These are phyloP conservation scores for Bombus waltoni DNA, from an alignment of 1,140 invertebrate genomes.

Conservation along the genomic window DNA sequence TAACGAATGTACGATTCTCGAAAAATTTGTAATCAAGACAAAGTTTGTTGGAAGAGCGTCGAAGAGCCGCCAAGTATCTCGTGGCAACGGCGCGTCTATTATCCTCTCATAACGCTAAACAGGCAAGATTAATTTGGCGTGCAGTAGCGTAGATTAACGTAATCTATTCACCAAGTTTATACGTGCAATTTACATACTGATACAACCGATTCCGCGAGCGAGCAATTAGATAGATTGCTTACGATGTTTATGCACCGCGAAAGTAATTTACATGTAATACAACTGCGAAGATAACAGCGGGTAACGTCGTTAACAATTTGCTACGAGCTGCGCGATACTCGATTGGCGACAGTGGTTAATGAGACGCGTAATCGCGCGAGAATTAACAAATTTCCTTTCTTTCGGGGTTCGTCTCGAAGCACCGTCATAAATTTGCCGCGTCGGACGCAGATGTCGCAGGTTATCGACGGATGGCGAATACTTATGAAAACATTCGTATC, in stretches of 20 bases:
- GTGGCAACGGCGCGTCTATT: background rate
- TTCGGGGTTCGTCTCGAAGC: background rate
- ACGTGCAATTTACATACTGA: conserved; percentile 4
- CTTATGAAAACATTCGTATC: no score
- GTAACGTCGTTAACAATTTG: background rate
- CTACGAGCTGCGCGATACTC: background rate
- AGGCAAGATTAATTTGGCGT: background rate
- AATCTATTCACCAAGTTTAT: background rate
- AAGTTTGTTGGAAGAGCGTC: background rate
- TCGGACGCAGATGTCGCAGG: fast-evolving
- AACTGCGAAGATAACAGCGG: background rate
- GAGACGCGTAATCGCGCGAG: background rate
- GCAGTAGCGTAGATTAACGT: background rate
- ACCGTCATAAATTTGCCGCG: no score
- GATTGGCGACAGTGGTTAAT: background rate
- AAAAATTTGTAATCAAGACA: background rate
- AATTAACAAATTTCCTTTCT: background rate
- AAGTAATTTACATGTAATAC: background rate
- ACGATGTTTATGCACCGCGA: background rate
- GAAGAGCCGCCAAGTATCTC: no score
- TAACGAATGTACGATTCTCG: fast-evolving
- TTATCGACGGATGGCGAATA: no score
- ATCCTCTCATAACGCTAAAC: background rate
- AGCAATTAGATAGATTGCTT: background rate
- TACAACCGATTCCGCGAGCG: background rate